These are phyloP conservation scores for Cosmorhoe ocellata DNA, from an alignment of 2,888 invertebrate genomes.

Conservation along the genomic window DNA sequence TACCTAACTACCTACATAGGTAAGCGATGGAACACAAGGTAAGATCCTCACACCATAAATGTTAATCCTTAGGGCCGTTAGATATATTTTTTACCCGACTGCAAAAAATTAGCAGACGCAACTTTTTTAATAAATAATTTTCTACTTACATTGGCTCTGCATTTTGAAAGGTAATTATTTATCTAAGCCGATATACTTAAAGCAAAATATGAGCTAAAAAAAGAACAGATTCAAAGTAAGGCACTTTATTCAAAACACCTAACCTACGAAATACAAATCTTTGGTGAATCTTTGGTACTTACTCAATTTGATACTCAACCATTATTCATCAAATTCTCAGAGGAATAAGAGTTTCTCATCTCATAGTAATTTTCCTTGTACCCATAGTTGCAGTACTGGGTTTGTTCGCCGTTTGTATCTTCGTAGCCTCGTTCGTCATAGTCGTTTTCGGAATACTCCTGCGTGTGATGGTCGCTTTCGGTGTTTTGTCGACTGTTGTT, in stretches of 20 bases:
- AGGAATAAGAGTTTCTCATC: constrained; percentile 59
- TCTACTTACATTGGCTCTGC: too few relatives aligned
- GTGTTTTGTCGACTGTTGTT: constrained; percentile 32
- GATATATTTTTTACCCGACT: too few relatives aligned
- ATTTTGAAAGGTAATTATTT: too few relatives aligned
- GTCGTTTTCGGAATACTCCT: constrained; percentile 68
- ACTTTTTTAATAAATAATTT: too few relatives aligned
- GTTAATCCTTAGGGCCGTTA: too few relatives aligned
- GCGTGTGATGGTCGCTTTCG: constrained; percentile 49
- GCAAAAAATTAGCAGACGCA: too few relatives aligned
- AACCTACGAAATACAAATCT: constrained; percentile 8
- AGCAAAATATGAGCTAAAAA: neutral
- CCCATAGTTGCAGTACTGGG: constrained; percentile 68
- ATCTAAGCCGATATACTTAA: too few relatives aligned
- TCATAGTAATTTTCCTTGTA: constrained; percentile 73
- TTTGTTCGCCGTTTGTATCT: constrained; percentile 54
- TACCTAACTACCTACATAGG: too few relatives aligned
- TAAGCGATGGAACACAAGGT: too few relatives aligned
- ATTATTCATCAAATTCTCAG: constrained; percentile 64
- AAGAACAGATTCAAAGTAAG: neutral
- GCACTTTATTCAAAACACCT: constrained; percentile 19
- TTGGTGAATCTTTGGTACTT: constrained; percentile 21
- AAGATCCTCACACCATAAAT: too few relatives aligned
- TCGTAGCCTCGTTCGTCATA: constrained; percentile 68
- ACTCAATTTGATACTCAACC: constrained; percentile 19